Conservation (phyloP, 2,113 vertebrate genomes). For the Chrysemys picta region DNA sequence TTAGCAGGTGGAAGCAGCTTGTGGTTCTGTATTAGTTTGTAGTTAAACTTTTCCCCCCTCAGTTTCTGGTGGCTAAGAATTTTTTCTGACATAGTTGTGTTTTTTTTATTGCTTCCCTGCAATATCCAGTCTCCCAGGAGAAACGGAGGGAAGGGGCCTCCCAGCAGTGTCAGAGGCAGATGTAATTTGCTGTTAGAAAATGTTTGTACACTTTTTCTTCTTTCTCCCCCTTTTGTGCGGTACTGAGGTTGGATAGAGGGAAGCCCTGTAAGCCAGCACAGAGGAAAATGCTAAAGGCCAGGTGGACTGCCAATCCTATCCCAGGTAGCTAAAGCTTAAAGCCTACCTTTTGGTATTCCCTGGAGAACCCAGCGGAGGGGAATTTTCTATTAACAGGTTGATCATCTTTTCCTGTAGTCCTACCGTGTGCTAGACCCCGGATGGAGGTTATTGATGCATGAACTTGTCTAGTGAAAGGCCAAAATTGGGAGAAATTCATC, state of each 20-base stretch:
- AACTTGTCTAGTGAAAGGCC: background rate
- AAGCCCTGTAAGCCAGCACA: accelerated
- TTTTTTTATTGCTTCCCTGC: background rate
- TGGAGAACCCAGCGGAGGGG: background rate
- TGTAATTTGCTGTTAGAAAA: background rate
- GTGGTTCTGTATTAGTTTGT: constrained; percentile 5
- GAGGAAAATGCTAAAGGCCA: accelerated
- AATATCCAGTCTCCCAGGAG: background rate
- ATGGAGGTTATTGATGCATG: background rate
- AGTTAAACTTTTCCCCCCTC: background rate
- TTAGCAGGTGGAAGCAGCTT: constrained; percentile 39
- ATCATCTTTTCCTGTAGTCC: background rate
- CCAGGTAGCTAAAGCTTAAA: background rate
- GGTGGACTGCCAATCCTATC: background rate
- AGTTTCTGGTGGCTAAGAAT: background rate
- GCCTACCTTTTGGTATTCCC: background rate
- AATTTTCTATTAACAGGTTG: background rate
- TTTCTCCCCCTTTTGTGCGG: background rate
- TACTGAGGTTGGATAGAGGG: accelerated
- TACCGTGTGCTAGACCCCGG: accelerated
- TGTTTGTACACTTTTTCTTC: background rate
- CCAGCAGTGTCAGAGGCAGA: background rate
- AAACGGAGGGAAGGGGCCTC: background rate
- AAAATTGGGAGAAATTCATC: background rate
- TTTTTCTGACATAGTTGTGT: background rate